Evolutionary conservation across 2,797 vertebrate species (phyloP).

Genomic region (Gila robusta): DNA sequence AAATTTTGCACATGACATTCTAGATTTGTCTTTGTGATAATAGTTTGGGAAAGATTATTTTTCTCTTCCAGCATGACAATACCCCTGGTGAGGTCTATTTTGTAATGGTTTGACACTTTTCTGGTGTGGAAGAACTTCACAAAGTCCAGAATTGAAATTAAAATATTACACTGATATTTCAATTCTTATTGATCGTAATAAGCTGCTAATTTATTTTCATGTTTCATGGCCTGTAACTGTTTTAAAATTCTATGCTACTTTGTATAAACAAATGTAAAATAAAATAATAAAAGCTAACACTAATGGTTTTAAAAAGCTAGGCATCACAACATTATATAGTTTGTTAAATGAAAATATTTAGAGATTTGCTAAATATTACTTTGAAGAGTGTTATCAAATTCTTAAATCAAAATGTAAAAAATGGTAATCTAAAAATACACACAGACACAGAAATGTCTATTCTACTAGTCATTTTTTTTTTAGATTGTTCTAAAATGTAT

Average conservation of each 20-base stretch:
- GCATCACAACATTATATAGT: too few species aligned
- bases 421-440: too few species aligned
- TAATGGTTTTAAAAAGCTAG: background rate
- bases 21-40: conserved; percentile 5
- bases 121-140: background rate
- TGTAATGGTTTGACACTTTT: background rate
- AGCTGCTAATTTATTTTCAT: background rate
- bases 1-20: background rate
- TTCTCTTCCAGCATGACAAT: conserved; percentile 15
- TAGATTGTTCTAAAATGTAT: background rate
- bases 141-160: background rate
- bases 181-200: background rate
- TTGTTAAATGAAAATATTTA: too few species aligned
- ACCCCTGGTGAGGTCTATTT: background rate
- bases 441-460: too few species aligned
- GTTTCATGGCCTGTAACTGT: background rate
- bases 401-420: too few species aligned
- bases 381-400: background rate
- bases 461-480: too few species aligned
- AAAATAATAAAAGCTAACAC: background rate
- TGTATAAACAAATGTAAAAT: too few species aligned
- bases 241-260: too few species aligned
- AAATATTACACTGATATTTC: background rate
- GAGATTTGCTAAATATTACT: too few species aligned
- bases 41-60: background rate